Conservation (phyloP, 2,888 invertebrate genomes). For the Drosophila aldrichi region DNA sequence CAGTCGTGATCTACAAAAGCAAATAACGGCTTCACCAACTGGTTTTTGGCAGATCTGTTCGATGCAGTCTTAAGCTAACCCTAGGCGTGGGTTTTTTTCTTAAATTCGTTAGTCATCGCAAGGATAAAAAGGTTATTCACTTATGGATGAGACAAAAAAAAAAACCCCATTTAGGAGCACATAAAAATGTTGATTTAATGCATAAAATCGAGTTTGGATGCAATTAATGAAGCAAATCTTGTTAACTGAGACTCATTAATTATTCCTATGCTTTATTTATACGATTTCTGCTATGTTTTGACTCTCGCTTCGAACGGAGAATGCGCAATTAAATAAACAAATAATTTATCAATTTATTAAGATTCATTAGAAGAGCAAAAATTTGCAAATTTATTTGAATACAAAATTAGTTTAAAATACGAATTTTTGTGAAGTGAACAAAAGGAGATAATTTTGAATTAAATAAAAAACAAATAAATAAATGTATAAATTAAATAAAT, state of each 20-base stretch:
- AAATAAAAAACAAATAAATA: too few species aligned
- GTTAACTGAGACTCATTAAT: slow-evolving; percentile 23
- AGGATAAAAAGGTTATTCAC: slow-evolving; percentile 40
- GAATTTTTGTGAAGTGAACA: too few species aligned
- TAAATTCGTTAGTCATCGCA: slow-evolving; percentile 11
- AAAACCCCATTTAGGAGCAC: neutral
- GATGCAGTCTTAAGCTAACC: neutral
- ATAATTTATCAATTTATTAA: neutral
- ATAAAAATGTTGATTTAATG: slow-evolving; percentile 24
- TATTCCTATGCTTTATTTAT: slow-evolving; percentile 15
- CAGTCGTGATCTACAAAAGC: neutral
- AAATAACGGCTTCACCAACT: slow-evolving; percentile 13
- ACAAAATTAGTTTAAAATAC: neutral
- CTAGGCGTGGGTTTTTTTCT: neutral
- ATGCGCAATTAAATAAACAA: slow-evolving; percentile 8
- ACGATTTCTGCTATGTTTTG: slow-evolving; percentile 15
- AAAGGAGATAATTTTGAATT: neutral
- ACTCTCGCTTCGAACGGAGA: neutral
- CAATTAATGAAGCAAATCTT: slow-evolving; percentile 23
- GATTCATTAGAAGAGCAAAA: neutral
- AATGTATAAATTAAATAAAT: too few species aligned
- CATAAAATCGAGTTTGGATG: slow-evolving; percentile 28
- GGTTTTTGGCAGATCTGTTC: slow-evolving; percentile 19
- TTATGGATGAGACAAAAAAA: neutral
- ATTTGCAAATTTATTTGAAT: slow-evolving; percentile 2